A percentile compares a stretch with the other conserved stretches of the same genome.
Evolutionary conservation across 1,140 invertebrate species (phyloP).

Genomic region (Brachionus angularis): DNA sequence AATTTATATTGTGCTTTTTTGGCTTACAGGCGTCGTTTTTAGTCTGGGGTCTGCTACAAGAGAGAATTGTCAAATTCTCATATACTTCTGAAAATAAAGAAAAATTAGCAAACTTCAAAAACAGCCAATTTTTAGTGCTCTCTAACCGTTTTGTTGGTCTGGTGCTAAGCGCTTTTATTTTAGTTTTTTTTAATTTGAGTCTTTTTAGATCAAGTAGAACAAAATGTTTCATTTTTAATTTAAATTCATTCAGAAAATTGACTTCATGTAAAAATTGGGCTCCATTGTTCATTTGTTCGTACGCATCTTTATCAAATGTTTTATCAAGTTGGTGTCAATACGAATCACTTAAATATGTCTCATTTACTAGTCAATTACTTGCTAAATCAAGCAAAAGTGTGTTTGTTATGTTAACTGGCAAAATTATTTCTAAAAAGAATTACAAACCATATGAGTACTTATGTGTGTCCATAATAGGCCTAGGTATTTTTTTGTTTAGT

Average conservation of each 20-base stretch:
- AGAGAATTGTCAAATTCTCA: conserved; percentile 26
- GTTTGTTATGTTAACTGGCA: conserved; percentile 95
- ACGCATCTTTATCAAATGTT: conserved; percentile 40
- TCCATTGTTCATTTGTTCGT: conserved; percentile 18
- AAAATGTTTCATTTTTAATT: not conserved
- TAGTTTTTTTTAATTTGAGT: not conserved
- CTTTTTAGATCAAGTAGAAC: not conserved
- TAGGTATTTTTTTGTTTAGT: conserved; percentile 58
- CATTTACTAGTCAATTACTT: conserved; percentile 39
- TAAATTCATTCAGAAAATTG: not conserved
- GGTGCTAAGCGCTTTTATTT: not conserved
- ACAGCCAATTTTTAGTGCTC: conserved; percentile 37
- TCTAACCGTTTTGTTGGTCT: conserved; percentile 14
- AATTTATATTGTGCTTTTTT: conserved; percentile 19
- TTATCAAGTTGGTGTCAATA: conserved; percentile 44
- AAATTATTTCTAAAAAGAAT: conserved; percentile 69
- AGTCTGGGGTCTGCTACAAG: conserved; percentile 38
- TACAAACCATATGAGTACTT: conserved; percentile 90
- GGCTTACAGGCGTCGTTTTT: conserved; percentile 21
- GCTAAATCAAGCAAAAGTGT: conserved; percentile 54
- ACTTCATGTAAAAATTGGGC: conserved; percentile 36
- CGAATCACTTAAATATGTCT: conserved; percentile 37
- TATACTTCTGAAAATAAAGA: conserved; percentile 26
- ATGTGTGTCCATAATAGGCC: conserved; percentile 79
- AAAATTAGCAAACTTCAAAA: conserved; percentile 13